Evolutionary conservation across 2,797 vertebrate genomes (phyloP).

Genomic region (Toxotes lorentzi): DNA sequence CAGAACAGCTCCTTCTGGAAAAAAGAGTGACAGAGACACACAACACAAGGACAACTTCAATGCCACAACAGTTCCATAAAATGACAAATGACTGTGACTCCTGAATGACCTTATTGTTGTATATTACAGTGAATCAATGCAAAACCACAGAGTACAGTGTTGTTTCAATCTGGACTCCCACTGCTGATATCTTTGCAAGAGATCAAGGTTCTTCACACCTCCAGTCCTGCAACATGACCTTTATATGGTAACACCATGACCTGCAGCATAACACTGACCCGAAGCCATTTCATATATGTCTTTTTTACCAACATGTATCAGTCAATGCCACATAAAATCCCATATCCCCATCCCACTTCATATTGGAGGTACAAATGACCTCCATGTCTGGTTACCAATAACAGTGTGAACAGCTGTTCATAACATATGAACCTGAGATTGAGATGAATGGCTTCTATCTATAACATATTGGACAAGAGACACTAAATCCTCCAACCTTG

Average conservation of each 20-base stretch:
- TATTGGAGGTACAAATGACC: constrained; percentile 6
- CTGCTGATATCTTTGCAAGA: background rate
- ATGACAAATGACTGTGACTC: constrained; percentile 39
- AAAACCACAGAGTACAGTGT: constrained; percentile 2
- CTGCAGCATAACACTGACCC: constrained; percentile 23
- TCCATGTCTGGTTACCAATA: constrained; percentile 7
- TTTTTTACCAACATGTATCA: constrained; percentile 25
- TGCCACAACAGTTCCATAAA: constrained; percentile 25
- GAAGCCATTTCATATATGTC: constrained; percentile 28
- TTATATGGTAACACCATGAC: constrained; percentile 46
- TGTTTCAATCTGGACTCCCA: constrained; percentile 24
- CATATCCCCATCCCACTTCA: background rate
- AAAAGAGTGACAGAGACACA: constrained; percentile 15
- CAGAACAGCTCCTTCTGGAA: constrained; percentile 23
- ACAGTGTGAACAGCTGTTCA: background rate
- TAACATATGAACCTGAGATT: constrained; percentile 1
- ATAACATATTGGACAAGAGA: background rate
- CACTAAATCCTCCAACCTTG: constrained; percentile 44
- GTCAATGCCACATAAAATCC: constrained; percentile 18
- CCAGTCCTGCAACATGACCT: constrained; percentile 11
- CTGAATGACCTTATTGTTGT: constrained; percentile 15
- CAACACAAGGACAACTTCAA: constrained; percentile 52
- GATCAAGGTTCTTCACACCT: constrained; percentile 50
- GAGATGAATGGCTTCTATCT: constrained; percentile 15
- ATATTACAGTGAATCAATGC: constrained; percentile 28